Conservation (phyloP, 1,140 invertebrate genomes). For the Leptoteleia sp. region DNA sequence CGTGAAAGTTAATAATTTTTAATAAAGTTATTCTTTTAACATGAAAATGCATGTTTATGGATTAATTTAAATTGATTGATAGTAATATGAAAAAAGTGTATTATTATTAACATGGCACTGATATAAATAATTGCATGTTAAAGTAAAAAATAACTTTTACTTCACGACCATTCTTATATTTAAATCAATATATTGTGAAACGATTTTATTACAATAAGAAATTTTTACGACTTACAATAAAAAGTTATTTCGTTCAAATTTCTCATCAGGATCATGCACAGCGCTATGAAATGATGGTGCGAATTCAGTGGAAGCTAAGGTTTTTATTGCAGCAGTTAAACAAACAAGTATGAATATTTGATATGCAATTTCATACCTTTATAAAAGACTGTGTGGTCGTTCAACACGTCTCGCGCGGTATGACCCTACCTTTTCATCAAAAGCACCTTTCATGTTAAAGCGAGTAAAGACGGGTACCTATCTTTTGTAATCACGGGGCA, state of each 20-base stretch:
- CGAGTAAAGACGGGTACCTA: conserved; percentile 22
- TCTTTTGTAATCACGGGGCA: conserved; percentile 6
- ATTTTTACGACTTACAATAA: neutral
- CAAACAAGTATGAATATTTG: conserved; percentile 59
- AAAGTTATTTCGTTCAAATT: conserved; percentile 22
- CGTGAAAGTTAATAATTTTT: too few species aligned
- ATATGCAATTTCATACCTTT: conserved; percentile 54
- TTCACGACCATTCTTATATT: too few species aligned
- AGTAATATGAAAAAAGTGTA: too few species aligned
- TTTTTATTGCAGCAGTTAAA: conserved; percentile 62
- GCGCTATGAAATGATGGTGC: conserved; percentile 37
- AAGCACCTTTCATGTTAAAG: conserved; percentile 33
- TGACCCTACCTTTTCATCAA: conserved; percentile 51
- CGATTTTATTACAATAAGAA: too few species aligned
- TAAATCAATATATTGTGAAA: too few species aligned
- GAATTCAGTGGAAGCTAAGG: conserved; percentile 23
- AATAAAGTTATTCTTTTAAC: too few species aligned
- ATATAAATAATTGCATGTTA: too few species aligned
- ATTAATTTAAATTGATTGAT: too few species aligned
- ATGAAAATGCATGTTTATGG: too few species aligned
- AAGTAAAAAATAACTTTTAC: too few species aligned
- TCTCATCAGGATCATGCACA: conserved; percentile 31
- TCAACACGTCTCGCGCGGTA: conserved; percentile 29
- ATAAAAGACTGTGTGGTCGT: conserved; percentile 28
- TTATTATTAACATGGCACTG: too few species aligned